Base-by-base conservation (phyloP, 2,113 vertebrate genomes). In the Tinamus guttatus region DNA sequence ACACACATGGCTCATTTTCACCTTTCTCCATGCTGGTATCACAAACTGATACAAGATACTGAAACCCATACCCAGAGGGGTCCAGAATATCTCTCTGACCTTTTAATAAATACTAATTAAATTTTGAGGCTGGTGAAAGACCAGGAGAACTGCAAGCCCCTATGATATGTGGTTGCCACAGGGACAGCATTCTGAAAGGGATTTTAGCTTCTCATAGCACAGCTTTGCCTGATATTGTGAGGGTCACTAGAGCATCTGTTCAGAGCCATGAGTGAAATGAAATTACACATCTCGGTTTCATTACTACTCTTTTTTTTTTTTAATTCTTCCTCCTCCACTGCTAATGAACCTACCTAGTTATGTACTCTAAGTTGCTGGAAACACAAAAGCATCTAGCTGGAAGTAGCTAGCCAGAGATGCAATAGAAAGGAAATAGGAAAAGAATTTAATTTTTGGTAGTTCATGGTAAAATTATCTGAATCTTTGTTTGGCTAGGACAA, bases 401-500 rank as follows among this genome's bases (percentile, higher is more conserved):
- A 22, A 81, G 40, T 58, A 86, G 14, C 19, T 40, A 74, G 36
- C 62, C n/a, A 83, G 36, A 63, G 36, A 51, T 56, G 14, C 11
- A 1, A 2, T 17, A 62, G 70, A 30, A 20, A 79, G 3, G 4
- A 95, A 88, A 49, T 1, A 2, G 6, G 7, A 15, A 59, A 58
- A 56, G 28, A 88, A 92, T 90, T 69, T 51, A 65, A 80, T 75
- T 56, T 18, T 45, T 25, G 41, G 27, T 45, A 41, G 25, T 40
- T 81, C 51, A 58, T 0, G 0, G 68, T 77, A n/a, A 87, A 95
- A 52, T 5, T 36, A 11, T 34, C n/a, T 67, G 8, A 25, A 49
- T 16, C 73, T 85, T 91, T 77, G n/a, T 93, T 82, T 52, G 67
- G 7, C 49, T 87, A 54, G 54, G 70, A 69, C 30, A 92, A 84